Base-by-base conservation (phyloP, 2,113 vertebrate genomes). In the Phoenicopterus ruber region DNA sequence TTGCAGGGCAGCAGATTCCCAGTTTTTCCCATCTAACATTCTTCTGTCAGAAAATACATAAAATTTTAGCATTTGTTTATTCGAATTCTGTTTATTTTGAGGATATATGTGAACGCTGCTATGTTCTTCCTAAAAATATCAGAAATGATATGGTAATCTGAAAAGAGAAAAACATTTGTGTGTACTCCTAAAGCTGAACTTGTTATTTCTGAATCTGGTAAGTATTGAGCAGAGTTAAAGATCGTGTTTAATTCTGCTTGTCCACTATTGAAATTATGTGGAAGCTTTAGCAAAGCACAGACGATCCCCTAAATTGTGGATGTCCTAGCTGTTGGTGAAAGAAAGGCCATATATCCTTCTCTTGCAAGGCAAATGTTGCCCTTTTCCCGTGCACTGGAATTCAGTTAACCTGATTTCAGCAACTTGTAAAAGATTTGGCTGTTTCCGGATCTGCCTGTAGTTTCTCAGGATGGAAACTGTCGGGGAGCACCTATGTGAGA, bases 401-500 rank as follows among this genome's bases (percentile, higher is more conserved):
- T 69, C 54, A 36, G n/a, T 76, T 67, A 67, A 67, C 42, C 25
- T 25, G 15, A 78, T 81, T 74, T 71, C 76, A 80, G 25, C 59
- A 58, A 13, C 17, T 58, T 67, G 34, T 3, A 2, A 58, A 76
- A 59, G 18, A 29, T 80, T 25, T 66, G 34, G 2, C 17, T 66
- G 0, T 79, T 92, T 82, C 36, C n/a, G 34, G 4, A 34, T 47
- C 46, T 46, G 5, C n/a, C 18, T 44, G 15, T 28, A 46, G 59
- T 24, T 85, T 36, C 31, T 88, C 29, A 50, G 49, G 29, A 70
- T 25, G 34, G 57, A 77, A 77, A n/a, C 7, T 49, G 5, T 31
- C 62, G 67, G n/a, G 44, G n/a, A 77, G 34, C 24, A 62, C 40
- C 76, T 70, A 1, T 0, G 0, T 34, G 55, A 42, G 19, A 13